A percentile compares a stretch with the other conserved stretches of the same genome.
phyloP scores from a whole-genome alignment of 2,888 invertebrate species.

The Microplitis deprimator region DNA sequence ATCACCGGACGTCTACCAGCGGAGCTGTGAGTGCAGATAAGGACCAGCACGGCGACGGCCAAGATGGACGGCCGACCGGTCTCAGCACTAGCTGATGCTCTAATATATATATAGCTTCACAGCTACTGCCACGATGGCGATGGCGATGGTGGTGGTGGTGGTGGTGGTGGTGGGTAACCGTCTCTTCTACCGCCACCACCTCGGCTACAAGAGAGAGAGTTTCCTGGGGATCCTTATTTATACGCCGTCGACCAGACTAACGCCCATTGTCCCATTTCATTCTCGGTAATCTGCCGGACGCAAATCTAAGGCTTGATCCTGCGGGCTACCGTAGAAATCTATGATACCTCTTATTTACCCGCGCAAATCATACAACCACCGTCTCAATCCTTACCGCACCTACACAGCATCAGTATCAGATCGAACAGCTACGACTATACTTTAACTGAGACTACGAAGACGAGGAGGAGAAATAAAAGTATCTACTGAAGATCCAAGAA shows the following conservation, averaged over 20 bases:
- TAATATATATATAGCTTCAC: conserved; percentile 55
- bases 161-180: conserved; percentile 3
- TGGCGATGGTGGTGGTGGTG: conserved; percentile 22
- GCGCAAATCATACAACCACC: conserved; percentile 46
- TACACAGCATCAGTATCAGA: not conserved
- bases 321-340: conserved; percentile 71
- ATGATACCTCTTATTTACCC: conserved; percentile 71
- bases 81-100: conserved; percentile 55
- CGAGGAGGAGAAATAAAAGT: no score
- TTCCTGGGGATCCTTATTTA: conserved; percentile 70
- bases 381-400: conserved; percentile 2
- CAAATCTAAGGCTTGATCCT: conserved; percentile 72
- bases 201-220: conserved; percentile 53
- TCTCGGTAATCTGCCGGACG: conserved; percentile 71
- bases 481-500: no score
- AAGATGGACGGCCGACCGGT: conserved; percentile 71
- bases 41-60: conserved; percentile 70
- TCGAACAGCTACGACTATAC: not conserved
- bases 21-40: conserved; percentile 71
- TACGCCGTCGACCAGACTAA: conserved; percentile 69
- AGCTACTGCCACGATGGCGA: conserved; percentile 49
- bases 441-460: no score
- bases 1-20: conserved; percentile 71
- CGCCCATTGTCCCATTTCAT: conserved; percentile 71
- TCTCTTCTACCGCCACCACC: no score